Evolutionary conservation across 2,113 vertebrate species (phyloP), one percentile per base, ranked within the genome.

Genomic region (Sturnus vulgaris): DNA sequence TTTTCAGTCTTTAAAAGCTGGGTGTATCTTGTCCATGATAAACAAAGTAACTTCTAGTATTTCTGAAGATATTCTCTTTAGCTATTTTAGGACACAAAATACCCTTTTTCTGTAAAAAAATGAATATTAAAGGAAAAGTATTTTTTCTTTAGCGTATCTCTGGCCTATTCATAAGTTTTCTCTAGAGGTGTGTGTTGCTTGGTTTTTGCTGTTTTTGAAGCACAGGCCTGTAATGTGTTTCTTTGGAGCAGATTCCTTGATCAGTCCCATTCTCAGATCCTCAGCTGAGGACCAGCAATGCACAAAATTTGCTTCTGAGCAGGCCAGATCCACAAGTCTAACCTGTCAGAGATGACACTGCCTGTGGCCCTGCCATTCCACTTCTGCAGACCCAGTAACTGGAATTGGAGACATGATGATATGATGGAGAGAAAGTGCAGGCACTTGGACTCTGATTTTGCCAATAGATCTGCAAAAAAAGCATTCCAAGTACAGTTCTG

Each of bases 111-210:
- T 82, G 13, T 53, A 57, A 91, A 63, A 91, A 35, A 20, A 11
- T 0, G 0, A 44, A 28, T 56, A 79, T 39, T 42, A n/a, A 30
- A 47, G 10, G 3, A 3, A 44, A 17, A 4, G 37, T 28, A 9
- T 35, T 76, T 79, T 66, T 82, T 75, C 53, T 72, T 69, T 10
- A 69, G 22, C 30, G 23, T 44, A 53, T 64, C 53, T 39, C n/a
- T 40, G 30, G 23, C 40, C 78, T 35, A 61, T 82, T 88, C 47
- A 39, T 31, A 55, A 28, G 31, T 73, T 73, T 57, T 60, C 55
- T 56, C 18, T 17, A 37, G 20, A 60, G 5, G 25, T 81, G 25
- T 59, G 22, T 21, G 12, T 9, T 42, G 22, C 30, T 77, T 55
- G 11, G 15, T 5, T 57, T 83, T 35, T 56, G 23, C 47, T 75